Base-by-base conservation (phyloP, 2,113 vertebrate species). In the Gallinago paraguaiae region DNA sequence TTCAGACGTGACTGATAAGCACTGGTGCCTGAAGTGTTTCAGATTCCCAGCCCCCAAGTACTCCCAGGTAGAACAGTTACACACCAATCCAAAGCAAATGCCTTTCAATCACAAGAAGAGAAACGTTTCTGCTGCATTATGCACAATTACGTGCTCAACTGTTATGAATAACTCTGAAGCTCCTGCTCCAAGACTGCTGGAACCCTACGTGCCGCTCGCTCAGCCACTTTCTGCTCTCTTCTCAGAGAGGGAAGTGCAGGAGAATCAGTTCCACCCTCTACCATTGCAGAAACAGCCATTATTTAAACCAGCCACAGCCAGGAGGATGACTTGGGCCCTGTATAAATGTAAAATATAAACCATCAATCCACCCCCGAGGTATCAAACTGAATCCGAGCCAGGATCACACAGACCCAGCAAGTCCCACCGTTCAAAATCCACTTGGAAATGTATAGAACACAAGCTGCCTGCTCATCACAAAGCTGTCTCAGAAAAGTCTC, bases 101-200 rank as follows among this genome's bases (percentile, higher is more conserved):
- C 54, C 70, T 94, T 89, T 95, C 91, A 57, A 69, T 90, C 84
- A 82, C 61, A 37, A 78, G 70, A 69, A 92, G 67, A 79, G 77
- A 84, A 93, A 85, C 23, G 54, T 76, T 95, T 79, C 79, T 91
- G 89, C 91, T 85, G 91, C 86, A 95, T 95, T 95, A 94, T 94
- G 92, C 85, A 86, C 93, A 85, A 88, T 94, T 95, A 92, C 3
- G 8, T 91, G 93, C 87, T 96, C 93, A 83, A 61, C 82, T 90
- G 78, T 91, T 91, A 69, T 31, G 39, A 72, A 70, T 57, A 93
- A 79, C 79, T 92, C 77, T 41, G 56, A 88, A 82, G 46, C 79
- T 94, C 67, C 63, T 50, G 54, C 67, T 95, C 71, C 28, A 63
- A 89, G 54, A 88, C 54, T 59, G 63, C 43, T 91, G 54, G 50